Percentiles rank a stretch among this genome's conserved stretches.
Conservation (phyloP, 2,797 vertebrate genomes). For the Enteromius thamalakanensis region DNA sequence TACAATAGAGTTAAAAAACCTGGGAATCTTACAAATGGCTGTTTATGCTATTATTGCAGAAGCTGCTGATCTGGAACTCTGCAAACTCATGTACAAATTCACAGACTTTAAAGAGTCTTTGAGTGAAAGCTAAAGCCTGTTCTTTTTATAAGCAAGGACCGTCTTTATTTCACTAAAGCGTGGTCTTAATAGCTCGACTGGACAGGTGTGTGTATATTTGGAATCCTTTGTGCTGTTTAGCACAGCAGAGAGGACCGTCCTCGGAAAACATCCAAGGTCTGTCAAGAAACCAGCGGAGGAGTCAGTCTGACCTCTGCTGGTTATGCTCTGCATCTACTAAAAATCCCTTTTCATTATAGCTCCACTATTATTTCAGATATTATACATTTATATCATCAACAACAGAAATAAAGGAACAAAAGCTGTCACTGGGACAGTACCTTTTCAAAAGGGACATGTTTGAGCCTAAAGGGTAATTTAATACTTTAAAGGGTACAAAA, state of each 20-base stretch:
- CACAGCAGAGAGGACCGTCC: neutral
- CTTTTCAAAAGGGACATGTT: too few species aligned
- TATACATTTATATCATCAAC: neutral
- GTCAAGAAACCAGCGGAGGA: slow-evolving; percentile 3
- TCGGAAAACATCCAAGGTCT: neutral
- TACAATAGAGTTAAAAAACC: too few species aligned
- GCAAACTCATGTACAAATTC: neutral
- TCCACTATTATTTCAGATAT: neutral
- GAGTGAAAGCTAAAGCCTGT: neutral
- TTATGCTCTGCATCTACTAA: slow-evolving; percentile 18
- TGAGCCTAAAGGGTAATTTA: too few species aligned
- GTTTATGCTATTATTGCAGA: too few species aligned
- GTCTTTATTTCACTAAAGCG: neutral
- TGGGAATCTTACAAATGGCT: too few species aligned
- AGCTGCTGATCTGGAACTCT: neutral
- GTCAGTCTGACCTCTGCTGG: slow-evolving; percentile 57
- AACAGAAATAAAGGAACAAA: too few species aligned
- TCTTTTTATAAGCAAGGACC: neutral
- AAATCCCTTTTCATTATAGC: neutral
- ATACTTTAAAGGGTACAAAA: too few species aligned
- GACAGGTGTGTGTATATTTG: neutral
- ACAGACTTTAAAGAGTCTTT: neutral
- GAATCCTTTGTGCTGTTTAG: neutral
- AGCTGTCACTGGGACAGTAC: too few species aligned
- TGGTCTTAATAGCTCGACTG: neutral